Conservation (phyloP, 1,140 invertebrate species). For the Drosophila cardini region DNA sequence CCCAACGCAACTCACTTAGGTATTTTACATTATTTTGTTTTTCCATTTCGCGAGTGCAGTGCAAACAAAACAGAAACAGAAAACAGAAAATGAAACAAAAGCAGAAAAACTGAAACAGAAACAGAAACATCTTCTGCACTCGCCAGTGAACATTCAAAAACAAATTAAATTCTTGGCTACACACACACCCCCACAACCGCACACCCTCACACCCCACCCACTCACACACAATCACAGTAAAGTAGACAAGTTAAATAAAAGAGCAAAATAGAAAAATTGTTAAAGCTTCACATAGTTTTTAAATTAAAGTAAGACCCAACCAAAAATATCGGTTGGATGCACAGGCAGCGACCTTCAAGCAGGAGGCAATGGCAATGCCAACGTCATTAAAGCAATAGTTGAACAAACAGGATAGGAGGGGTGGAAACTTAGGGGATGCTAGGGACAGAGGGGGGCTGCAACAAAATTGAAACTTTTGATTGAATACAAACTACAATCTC, state of each 20-base stretch:
- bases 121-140: slow-evolving; percentile 17
- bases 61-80: slow-evolving; percentile 35
- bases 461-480: slow-evolving; percentile 82
- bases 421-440: neutral
- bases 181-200: slow-evolving; percentile 37
- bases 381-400: slow-evolving; percentile 78
- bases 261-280: slow-evolving; percentile 11
- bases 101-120: neutral
- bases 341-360: slow-evolving; percentile 29
- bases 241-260: slow-evolving; percentile 44
- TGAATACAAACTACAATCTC: slow-evolving; percentile 82
- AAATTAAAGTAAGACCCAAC: slow-evolving; percentile 66
- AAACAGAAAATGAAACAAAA: neutral
- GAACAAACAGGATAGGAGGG: slow-evolving; percentile 40
- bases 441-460: slow-evolving; percentile 20
- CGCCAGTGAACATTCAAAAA: slow-evolving; percentile 68
- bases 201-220: too few relatives aligned
- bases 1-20: slow-evolving; percentile 6
- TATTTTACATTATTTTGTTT: slow-evolving; percentile 38
- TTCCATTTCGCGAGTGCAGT: slow-evolving; percentile 30
- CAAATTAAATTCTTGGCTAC: slow-evolving; percentile 76
- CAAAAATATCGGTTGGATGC: slow-evolving; percentile 30
- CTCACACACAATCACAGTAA: slow-evolving; percentile 36
- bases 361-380: slow-evolving; percentile 25
- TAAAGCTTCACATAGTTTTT: slow-evolving; percentile 62